Conservation (phyloP, 1,140 invertebrate genomes). For the Helicoverpa zea region DNA sequence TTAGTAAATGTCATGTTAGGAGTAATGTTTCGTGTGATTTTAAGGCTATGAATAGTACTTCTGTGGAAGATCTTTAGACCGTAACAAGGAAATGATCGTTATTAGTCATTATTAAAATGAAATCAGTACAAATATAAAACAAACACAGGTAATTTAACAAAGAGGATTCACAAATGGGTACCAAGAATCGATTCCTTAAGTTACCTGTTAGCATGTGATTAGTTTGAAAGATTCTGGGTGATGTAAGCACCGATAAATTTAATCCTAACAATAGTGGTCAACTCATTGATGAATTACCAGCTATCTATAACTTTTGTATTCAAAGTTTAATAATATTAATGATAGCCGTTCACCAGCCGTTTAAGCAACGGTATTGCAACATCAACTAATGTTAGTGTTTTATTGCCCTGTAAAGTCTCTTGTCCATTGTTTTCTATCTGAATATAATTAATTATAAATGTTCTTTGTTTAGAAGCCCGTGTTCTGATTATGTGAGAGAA, state of each 20-base stretch:
- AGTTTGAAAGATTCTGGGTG: too few relatives aligned
- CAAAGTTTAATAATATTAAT: constrained; percentile 33
- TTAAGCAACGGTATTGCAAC: constrained; percentile 41
- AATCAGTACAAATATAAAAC: too few relatives aligned
- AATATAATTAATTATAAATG: constrained; percentile 38
- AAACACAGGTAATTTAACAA: too few relatives aligned
- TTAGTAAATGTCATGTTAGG: constrained; percentile 1
- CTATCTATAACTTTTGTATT: constrained; percentile 26
- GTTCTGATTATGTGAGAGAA: background rate
- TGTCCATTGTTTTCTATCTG: constrained; percentile 31
- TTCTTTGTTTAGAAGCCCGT: constrained; percentile 28
- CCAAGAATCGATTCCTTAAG: too few relatives aligned
- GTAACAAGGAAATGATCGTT: too few relatives aligned
- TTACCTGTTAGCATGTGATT: too few relatives aligned
- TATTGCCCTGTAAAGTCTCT: constrained; percentile 1
- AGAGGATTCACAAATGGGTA: too few relatives aligned
- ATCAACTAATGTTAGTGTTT: constrained; percentile 24
- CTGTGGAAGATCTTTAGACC: background rate
- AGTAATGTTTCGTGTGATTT: background rate
- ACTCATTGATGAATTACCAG: constrained; percentile 27
- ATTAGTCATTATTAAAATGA: too few relatives aligned
- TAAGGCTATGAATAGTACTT: background rate
- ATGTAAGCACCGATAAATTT: background rate
- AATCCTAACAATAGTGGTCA: background rate
- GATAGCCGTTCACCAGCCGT: constrained; percentile 18